Percentiles rank a stretch among this genome's conserved stretches.
Evolutionary conservation across 2,888 invertebrate species (phyloP).

Genomic region (Liposcelis brunnea): DNA sequence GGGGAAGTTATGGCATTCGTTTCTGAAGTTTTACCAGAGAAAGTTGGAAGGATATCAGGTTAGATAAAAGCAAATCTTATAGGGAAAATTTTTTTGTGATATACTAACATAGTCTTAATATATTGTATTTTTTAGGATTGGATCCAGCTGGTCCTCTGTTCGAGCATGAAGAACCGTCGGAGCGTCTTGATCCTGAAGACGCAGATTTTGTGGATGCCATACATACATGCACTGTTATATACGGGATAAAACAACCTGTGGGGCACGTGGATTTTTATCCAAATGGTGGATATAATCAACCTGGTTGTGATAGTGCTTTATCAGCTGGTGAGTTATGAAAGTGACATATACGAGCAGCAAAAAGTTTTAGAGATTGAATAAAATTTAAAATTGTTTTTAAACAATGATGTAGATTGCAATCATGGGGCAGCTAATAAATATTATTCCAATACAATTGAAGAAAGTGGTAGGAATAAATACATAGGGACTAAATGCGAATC

Average conservation of each 20-base stretch:
- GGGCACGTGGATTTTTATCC: conserved; percentile 3
- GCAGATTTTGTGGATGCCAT: conserved; percentile 1
- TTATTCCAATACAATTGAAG: neutral
- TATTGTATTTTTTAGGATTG: neutral
- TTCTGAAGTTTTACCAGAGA: neutral
- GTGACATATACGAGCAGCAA: too few species aligned
- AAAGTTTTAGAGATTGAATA: too few species aligned
- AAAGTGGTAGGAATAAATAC: neutral
- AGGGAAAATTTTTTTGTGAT: too few species aligned
- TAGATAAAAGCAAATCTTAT: too few species aligned
- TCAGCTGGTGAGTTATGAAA: too few species aligned
- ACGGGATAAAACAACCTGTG: neutral
- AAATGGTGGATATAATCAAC: neutral
- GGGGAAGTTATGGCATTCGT: conserved; percentile 3
- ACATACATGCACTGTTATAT: neutral
- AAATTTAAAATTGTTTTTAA: too few species aligned
- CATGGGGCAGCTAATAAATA: neutral
- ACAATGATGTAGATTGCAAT: too few species aligned
- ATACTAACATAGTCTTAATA: too few species aligned
- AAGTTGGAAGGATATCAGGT: too few species aligned
- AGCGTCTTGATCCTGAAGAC: neutral
- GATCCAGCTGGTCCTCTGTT: conserved; percentile 4
- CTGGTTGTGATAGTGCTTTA: neutral
- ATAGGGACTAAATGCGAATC: conserved; percentile 2
- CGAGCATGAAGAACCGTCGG: neutral